Base-by-base conservation (phyloP, 1,140 invertebrate species). In the Manduca sexta region DNA sequence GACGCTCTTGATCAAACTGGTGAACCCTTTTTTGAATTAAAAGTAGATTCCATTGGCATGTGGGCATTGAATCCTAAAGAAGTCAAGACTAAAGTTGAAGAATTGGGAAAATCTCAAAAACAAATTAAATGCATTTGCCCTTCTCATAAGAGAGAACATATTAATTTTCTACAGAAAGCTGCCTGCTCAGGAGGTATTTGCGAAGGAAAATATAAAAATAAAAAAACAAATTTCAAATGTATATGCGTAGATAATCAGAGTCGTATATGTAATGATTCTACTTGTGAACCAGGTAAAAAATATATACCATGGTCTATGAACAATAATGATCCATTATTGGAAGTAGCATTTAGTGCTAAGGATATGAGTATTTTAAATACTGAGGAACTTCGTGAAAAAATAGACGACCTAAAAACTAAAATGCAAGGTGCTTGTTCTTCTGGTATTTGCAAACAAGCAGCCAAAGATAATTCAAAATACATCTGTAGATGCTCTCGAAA, bases 331-430 rank as follows among this genome's bases (percentile, higher is more conserved):
- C 64, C 64, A 11, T 26, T 67, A 29, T 52, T 77, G 53, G 52
- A 69, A 43, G 59, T 77, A 44, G 49, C 67, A 11, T 43, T 77
- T 18, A 60, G 74, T 54, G 42, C 51, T 14, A 46, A 52, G 39
- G 51, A 55, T 39, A 73, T 74, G 64, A 56, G 56, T 49, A 41
- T 74, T 30, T 34, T 74, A 31, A 77, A 77, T 52, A 45, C 56
- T 6, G 41, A 56, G 16, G 61, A 77, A 63, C 53, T 77, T 30
- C 47, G 31, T 45, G 31, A 39, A 8, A 62, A 48, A 50, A 35
- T 54, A 13, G 14, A 39, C 10, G 30, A 46, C 2, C 30, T 30
- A 29, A 31, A 46, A 31, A 21, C 21, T 30, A 31, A 42, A 15
- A 39, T 18, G 21, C 34, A 39, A 16, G 10, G 37, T 1, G 5